Conservation (phyloP, 2,797 vertebrate genomes). For the Intellagama lesueurii region DNA sequence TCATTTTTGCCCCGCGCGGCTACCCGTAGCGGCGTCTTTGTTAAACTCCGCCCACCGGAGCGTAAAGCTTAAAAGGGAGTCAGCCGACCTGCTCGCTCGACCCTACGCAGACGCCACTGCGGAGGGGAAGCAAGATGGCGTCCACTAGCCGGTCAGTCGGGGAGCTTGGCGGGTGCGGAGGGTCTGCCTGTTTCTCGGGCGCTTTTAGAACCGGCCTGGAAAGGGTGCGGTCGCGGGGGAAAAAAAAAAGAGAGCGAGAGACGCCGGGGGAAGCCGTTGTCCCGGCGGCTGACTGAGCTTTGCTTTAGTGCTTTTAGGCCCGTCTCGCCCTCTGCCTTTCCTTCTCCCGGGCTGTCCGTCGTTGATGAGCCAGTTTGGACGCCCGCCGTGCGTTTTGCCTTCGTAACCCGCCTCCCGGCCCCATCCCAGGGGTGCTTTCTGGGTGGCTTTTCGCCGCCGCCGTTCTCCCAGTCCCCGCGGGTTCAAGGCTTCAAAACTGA, state of each 20-base stretch:
- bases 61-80: background rate
- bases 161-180: background rate
- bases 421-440: no score
- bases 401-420: no score
- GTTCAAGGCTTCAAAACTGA: no score
- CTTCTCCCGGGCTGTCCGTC: no score
- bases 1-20: background rate
- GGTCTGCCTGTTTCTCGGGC: background rate
- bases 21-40: slow-evolving; percentile 16
- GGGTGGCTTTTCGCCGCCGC: no score
- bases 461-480: no score
- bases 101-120: accelerated
- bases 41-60: background rate
- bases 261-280: background rate
- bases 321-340: background rate
- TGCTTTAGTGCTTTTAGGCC: background rate
- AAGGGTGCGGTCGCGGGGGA: accelerated
- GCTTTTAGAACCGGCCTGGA: background rate
- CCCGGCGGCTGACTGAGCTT: background rate
- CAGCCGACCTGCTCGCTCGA: accelerated
- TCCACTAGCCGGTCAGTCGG: slow-evolving; percentile 73
- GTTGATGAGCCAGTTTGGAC: no score
- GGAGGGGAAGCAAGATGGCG: slow-evolving; percentile 56
- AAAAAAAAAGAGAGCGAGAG: slow-evolving; percentile 3
- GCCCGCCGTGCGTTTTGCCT: no score